Evolutionary conservation across 2,888 invertebrate species (phyloP), one percentile per base, ranked within the genome.

Genomic region (Diogma glabrata): DNA sequence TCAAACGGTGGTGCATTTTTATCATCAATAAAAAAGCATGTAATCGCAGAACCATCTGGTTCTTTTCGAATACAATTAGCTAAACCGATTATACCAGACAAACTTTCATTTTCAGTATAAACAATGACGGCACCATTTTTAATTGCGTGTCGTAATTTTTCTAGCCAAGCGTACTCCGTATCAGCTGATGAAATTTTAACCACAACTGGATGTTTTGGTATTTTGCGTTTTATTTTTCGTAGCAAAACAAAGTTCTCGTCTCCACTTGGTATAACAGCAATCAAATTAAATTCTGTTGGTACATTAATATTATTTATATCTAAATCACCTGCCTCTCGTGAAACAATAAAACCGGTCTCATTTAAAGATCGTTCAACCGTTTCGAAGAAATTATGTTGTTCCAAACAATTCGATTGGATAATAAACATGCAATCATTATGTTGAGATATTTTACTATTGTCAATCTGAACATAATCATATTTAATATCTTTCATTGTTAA

Each of bases 61-160:
- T 94, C 93, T 59, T 76, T 82, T 53, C 85, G 75, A 23, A 96
- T 65, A 66, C 94, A 94, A 60, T 92, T 92, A 0, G 88, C 79
- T 51, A 95, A 70, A n/a, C 96, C 97, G 17, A 92, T 65, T 1
- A 94, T 72, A 12, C 97, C 97, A 63, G 77, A 87, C 6, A 81
- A 70, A 3, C 75, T 72, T 51, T 84, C 80, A 56, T 79, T 77
- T 64, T 83, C 78, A 2, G 80, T 72, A 16, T 86, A 63, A 1
- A 86, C 71, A 2, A 84, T 61, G 9, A 28, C 26, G 0, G 62
- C 53, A 9, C 57, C 60, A 47, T 62, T 65, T 20, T 53, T 49
- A 1, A 68, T 52, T 1, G 61, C 61, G 6, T 60, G 47, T 54
- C 69, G 64, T 3, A 67, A 57, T 24, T 60, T 53, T 7, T 59